Evolutionary conservation across 30 jellyfish, hydroid and myxozoan genomes (phyloP), one percentile per base, ranked within the genome.

Genomic region (Aurelia aurita complex sp. Pacific): DNA sequence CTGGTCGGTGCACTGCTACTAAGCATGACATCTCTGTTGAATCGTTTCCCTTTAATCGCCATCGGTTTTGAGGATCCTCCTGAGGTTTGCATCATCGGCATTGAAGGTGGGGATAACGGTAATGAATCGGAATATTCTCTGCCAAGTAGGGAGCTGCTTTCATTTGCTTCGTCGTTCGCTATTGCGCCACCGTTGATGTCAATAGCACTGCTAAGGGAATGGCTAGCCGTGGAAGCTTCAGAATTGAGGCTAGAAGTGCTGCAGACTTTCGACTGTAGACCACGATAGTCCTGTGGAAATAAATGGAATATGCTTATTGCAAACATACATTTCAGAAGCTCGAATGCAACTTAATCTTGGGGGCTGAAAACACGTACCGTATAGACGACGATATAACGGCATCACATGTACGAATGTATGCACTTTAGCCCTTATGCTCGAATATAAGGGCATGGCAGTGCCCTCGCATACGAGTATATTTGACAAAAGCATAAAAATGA

Each of bases 1-100:
- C 96, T 88, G 17, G 89, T 80, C 18, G 97, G 96, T 2, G 98
- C 98, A 77, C 97, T 87, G 77, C 91, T 92, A 82, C 97, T 92
- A 76, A 87, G 52, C 74, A 83, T 46, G 34, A 70, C 67, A 52
- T 91, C 97, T 11, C 94, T 40, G 70, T 86, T 77, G 29, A 83
- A 69, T 59, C 92, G 79, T 46, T 81, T 93, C 36, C 77, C 76
- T 64, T 82, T 84, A 69, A 93, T 87, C 32, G 98, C 57, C 23
- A 87, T 91, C 13, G 98, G 97, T 16, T 89, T 88, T 18, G 99
- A 78, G 1, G 86, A 29, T 12, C 87, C 82, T 10, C 78, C 80
- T 0, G 86, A 15, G 68, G 29, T 38, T 46, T 63, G 83, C 78
- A 71, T 77, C 80, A 77, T 36, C 5, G 90, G 79, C 63, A 54